Evolutionary conservation across 92 coral and sea anemone species (phyloP).

Genomic region (Isaurus tuberculatus): DNA sequence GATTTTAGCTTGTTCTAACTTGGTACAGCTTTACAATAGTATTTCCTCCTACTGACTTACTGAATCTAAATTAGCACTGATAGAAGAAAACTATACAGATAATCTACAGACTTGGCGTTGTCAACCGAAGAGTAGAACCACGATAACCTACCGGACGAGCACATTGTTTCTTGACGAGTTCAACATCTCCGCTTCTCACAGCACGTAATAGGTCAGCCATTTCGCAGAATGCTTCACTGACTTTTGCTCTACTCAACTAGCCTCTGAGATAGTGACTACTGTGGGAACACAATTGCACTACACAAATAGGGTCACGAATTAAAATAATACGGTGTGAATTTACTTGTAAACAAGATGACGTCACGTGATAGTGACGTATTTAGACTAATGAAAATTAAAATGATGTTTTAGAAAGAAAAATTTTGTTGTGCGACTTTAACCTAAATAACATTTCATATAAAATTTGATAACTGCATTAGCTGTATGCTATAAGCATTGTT

Average conservation of each 20-base stretch:
- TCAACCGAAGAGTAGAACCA: neutral
- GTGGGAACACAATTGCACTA: neutral
- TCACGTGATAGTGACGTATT: neutral
- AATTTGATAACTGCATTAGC: no score
- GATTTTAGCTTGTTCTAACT: no score
- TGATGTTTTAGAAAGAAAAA: neutral
- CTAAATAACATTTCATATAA: no score
- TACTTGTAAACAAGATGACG: neutral
- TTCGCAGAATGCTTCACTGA: neutral
- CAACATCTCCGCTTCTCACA: constrained; percentile 81
- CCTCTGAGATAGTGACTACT: neutral
- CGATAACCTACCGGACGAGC: constrained; percentile 70
- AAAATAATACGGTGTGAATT: neutral
- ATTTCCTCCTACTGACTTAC: no score
- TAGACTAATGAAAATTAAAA: neutral
- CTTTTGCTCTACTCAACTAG: neutral
- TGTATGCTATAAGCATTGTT: no score
- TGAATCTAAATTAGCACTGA: no score
- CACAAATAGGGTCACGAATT: neutral
- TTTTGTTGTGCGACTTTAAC: no score
- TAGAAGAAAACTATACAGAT: no score
- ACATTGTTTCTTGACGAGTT: constrained; percentile 64
- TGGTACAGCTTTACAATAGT: no score
- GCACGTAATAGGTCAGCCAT: constrained; percentile 53
- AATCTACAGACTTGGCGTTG: no score